Percentiles rank a stretch among this genome's conserved stretches.
phyloP scores from a whole-genome alignment of 2,113 vertebrate species.

The Budorcas taxicolor region DNA sequence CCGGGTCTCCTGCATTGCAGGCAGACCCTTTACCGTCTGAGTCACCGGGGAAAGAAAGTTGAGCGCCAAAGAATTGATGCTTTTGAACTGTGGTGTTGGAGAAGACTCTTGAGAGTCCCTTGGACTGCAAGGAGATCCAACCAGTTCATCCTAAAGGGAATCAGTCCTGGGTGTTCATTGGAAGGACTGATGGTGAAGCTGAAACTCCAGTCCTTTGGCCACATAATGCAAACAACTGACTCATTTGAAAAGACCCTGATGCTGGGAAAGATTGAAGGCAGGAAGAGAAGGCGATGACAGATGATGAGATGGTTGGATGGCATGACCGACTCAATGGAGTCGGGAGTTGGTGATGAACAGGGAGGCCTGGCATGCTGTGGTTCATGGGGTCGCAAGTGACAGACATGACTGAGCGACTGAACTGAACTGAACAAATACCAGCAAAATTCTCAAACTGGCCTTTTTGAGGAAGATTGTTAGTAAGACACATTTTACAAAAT shows the following conservation, averaged over 20 bases:
- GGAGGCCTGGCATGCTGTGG: neutral
- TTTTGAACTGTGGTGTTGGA: neutral
- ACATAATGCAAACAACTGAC: neutral
- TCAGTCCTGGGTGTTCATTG: neutral
- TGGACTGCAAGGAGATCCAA: neutral
- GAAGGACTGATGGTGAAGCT: neutral
- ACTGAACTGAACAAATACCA: neutral
- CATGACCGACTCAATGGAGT: neutral
- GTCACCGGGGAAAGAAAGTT: neutral
- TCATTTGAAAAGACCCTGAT: neutral
- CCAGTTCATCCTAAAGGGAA: neutral
- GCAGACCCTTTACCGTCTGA: too few relatives aligned
- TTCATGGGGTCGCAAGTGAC: neutral
- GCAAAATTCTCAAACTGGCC: neutral
- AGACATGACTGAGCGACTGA: neutral
- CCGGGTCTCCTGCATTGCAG: too few relatives aligned
- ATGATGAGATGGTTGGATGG: neutral
- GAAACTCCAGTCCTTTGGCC: neutral
- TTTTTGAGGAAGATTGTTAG: neutral
- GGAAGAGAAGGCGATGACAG: neutral
- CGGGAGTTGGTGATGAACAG: neutral
- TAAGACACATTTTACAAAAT: neutral
- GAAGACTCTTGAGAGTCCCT: neutral
- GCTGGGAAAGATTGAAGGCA: neutral
- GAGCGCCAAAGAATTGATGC: accelerated